These are phyloP conservation scores for Australoheros facetus DNA, from an alignment of 2,797 vertebrate species.

Conservation along the genomic window DNA sequence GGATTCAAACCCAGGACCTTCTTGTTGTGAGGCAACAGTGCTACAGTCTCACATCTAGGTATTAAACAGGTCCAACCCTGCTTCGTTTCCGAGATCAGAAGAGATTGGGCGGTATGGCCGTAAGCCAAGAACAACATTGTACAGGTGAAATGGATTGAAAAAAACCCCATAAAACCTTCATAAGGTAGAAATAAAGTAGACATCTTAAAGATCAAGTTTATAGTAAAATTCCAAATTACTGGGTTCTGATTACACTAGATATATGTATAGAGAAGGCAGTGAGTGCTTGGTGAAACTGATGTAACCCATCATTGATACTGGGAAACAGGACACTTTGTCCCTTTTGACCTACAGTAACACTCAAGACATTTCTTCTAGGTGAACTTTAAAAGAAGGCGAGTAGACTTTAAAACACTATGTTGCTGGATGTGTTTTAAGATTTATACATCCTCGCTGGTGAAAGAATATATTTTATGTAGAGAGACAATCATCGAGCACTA, in stretches of 20 bases:
- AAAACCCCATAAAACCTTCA: accelerated
- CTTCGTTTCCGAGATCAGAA: too few species aligned
- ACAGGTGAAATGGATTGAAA: neutral
- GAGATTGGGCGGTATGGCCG: too few species aligned
- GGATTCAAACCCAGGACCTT: too few species aligned
- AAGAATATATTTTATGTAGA: neutral
- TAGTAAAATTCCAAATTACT: neutral
- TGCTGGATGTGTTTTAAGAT: neutral
- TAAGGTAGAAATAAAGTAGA: neutral
- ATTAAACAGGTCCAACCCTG: too few species aligned
- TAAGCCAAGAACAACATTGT: neutral
- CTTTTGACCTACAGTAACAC: neutral
- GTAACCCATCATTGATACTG: neutral
- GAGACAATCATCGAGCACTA: neutral
- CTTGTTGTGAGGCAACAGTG: too few species aligned
- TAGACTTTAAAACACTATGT: too few species aligned
- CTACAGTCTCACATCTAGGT: too few species aligned
- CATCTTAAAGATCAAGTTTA: neutral
- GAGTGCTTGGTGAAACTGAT: neutral
- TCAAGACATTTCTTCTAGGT: neutral
- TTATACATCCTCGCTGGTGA: neutral
- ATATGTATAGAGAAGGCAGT: neutral
- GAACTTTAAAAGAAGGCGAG: neutral
- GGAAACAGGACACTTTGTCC: neutral
- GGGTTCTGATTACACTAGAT: neutral